Evolutionary conservation across 2,888 invertebrate species (phyloP).

Genomic region (Pinctada fucata): DNA sequence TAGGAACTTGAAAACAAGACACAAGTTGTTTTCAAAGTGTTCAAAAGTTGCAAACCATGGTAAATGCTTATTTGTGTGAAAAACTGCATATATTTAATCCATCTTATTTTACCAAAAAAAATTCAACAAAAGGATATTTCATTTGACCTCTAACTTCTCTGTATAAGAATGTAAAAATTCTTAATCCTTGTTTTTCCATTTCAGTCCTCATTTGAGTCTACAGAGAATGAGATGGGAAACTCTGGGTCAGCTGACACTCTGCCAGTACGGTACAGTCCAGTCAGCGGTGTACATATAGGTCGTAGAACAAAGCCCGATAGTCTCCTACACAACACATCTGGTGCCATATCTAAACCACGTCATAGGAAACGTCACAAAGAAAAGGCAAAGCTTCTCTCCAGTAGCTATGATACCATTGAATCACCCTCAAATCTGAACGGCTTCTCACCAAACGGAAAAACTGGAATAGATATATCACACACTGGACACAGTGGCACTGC

Average conservation of each 20-base stretch:
- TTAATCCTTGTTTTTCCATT: background rate
- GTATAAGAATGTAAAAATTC: no score
- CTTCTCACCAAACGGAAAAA: background rate
- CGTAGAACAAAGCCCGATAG: background rate
- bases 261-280: slow-evolving; percentile 27
- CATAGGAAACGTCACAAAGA: background rate
- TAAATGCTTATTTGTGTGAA: no score
- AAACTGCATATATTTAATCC: no score
- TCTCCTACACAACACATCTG: background rate
- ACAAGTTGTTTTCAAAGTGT: no score
- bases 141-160: no score
- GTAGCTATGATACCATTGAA: background rate
- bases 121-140: no score
- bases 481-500: background rate
- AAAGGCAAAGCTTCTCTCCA: background rate
- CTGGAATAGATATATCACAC: background rate
- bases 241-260: slow-evolving; percentile 27
- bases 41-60: no score
- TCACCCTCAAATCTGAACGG: background rate
- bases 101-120: no score
- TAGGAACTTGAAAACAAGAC: no score
- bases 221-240: slow-evolving; percentile 35
- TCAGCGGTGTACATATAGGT: slow-evolving; percentile 32
- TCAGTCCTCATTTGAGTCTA: slow-evolving; percentile 13
- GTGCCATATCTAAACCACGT: background rate